A percentile compares a stretch with the other conserved stretches of the same genome.
phyloP scores from a whole-genome alignment of 2,797 vertebrate genomes.

The Schizopygopsis malacanthus region DNA sequence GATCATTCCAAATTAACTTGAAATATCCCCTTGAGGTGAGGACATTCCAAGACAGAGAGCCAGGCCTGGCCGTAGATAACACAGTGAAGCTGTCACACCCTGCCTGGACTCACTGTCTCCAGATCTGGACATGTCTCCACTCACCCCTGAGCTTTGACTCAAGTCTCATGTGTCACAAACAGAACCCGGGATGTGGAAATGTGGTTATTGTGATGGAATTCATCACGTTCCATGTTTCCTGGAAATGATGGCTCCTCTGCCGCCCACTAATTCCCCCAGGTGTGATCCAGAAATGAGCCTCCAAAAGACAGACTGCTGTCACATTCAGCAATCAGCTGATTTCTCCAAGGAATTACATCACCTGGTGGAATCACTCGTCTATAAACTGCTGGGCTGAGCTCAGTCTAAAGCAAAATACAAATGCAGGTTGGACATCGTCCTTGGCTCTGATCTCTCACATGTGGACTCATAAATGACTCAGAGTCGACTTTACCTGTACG shows the following conservation, averaged over 20 bases:
- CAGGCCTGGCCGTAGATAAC: conserved; percentile 53
- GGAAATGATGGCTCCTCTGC: conserved; percentile 31
- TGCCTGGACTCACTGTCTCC: conserved; percentile 52
- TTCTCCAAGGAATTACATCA: conserved; percentile 36
- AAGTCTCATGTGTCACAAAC: conserved; percentile 29
- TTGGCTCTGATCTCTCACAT: not conserved
- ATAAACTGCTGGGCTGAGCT: conserved; percentile 15
- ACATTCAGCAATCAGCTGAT: conserved; percentile 24
- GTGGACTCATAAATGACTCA: conserved; percentile 32
- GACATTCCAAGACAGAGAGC: conserved; percentile 44
- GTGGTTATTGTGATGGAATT: conserved; percentile 53
- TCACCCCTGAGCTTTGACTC: conserved; percentile 50
- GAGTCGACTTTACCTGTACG: conserved; percentile 35
- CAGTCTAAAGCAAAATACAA: conserved; percentile 1
- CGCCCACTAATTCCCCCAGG: conserved; percentile 27
- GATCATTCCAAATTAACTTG: not conserved
- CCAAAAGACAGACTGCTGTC: conserved; percentile 7
- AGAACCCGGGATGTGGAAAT: conserved; percentile 44
- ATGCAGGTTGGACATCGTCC: conserved; percentile 16
- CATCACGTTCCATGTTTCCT: conserved; percentile 27
- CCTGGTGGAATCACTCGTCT: not conserved
- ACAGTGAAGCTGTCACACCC: conserved; percentile 34
- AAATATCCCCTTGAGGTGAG: conserved; percentile 43
- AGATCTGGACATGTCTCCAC: conserved; percentile 46
- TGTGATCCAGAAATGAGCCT: conserved; percentile 37